Conservation (phyloP, 2,797 vertebrate genomes). For the Denticeps clupeoides region DNA sequence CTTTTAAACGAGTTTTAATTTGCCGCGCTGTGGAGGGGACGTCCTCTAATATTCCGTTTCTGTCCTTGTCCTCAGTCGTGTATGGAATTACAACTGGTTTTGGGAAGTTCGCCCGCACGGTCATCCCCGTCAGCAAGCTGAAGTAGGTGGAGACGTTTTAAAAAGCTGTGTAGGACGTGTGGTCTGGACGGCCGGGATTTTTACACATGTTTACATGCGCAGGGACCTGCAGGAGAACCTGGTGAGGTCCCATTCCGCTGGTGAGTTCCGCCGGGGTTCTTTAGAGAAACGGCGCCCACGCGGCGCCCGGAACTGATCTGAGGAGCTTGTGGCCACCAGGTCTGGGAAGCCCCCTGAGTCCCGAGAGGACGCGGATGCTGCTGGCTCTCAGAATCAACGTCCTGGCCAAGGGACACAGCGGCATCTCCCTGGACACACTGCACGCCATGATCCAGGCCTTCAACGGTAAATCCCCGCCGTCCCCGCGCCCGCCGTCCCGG, state of each 20-base stretch:
- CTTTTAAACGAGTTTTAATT: too few relatives aligned
- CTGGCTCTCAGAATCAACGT: slow-evolving; percentile 92
- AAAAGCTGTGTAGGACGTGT: not conserved
- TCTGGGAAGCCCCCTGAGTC: slow-evolving; percentile 84
- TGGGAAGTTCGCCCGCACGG: slow-evolving; percentile 92
- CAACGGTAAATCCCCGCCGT: slow-evolving; percentile 83
- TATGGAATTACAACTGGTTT: slow-evolving; percentile 97
- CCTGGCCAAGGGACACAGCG: slow-evolving; percentile 92
- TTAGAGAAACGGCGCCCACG: not conserved
- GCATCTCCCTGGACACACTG: slow-evolving; percentile 86
- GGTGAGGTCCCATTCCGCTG: slow-evolving; percentile 89
- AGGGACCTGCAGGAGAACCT: slow-evolving; percentile 95
- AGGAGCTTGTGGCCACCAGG: slow-evolving; percentile 50
- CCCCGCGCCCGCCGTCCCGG: too few relatives aligned
- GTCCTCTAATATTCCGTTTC: slow-evolving; percentile 5
- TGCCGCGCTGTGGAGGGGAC: too few relatives aligned
- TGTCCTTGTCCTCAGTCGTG: slow-evolving; percentile 65
- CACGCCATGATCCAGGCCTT: slow-evolving; percentile 80
- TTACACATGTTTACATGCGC: slow-evolving; percentile 7
- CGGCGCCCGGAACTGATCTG: not conserved
- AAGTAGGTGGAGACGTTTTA: slow-evolving; percentile 55
- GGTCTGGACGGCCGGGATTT: too few relatives aligned
- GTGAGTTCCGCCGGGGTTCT: slow-evolving; percentile 44
- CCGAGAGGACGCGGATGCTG: slow-evolving; percentile 93
- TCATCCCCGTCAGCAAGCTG: slow-evolving; percentile 84